Evolutionary conservation across 2,797 vertebrate genomes (phyloP).

Genomic region (Oryzias sinensis): DNA sequence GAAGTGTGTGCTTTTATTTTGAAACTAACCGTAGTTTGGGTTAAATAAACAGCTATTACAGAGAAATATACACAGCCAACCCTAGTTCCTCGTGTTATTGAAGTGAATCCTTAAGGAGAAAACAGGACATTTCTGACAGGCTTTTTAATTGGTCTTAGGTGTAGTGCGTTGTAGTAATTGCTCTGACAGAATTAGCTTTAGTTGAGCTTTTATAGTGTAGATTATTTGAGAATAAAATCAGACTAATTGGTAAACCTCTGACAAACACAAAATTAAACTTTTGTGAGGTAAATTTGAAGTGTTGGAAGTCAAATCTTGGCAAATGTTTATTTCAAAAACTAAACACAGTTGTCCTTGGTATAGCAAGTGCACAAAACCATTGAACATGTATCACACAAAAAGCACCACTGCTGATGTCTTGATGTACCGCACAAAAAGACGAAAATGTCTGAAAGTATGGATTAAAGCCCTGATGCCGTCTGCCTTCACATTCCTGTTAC

Average conservation of each 20-base stretch:
- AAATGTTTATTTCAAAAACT: no score
- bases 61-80: conserved; percentile 1
- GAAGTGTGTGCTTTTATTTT: conserved; percentile 47
- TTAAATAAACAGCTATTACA: conserved; percentile 28
- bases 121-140: neutral
- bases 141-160: neutral
- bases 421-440: conserved; percentile 30
- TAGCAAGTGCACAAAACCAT: conserved; percentile 41
- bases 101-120: neutral
- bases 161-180: neutral
- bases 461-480: conserved; percentile 28
- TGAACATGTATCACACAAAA: conserved; percentile 19
- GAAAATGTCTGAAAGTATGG: conserved; percentile 31
- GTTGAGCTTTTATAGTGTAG: neutral
- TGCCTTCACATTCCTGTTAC: conserved; percentile 31
- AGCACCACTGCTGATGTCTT: conserved; percentile 11
- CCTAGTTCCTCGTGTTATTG: neutral
- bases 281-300: no score
- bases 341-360: no score
- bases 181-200: neutral
- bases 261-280: neutral
- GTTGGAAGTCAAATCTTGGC: no score
- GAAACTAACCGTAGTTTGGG: conserved; percentile 43
- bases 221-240: neutral
- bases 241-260: neutral